phyloP scores from a whole-genome alignment of 2,797 vertebrate species.

The Parauchenoglanis punctatus region DNA sequence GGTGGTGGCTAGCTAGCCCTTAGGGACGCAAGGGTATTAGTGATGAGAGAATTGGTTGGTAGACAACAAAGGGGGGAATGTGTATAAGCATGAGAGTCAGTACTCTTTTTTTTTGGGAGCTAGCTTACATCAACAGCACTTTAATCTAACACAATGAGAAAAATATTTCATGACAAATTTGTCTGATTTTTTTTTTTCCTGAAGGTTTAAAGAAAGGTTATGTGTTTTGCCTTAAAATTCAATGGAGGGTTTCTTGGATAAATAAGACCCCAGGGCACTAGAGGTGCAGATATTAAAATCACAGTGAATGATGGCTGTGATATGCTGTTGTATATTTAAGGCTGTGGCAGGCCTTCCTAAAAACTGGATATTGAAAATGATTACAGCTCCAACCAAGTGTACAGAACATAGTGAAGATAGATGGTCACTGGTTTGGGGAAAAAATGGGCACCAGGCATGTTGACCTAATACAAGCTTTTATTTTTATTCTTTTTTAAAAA shows the following conservation, averaged over 20 bases:
- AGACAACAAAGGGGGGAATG: neutral
- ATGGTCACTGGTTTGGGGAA: neutral
- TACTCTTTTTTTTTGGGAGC: neutral
- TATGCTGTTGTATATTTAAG: constrained; percentile 24
- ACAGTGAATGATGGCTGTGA: constrained; percentile 22
- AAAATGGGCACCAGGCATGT: neutral
- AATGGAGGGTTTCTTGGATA: constrained; percentile 10
- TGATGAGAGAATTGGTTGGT: constrained; percentile 4
- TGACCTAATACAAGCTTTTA: neutral
- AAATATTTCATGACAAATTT: constrained; percentile 12
- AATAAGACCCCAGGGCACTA: constrained; percentile 1
- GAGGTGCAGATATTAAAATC: constrained; percentile 36
- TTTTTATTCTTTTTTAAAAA: neutral
- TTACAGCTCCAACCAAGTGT: neutral
- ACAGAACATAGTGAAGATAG: neutral
- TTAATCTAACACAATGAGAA: neutral
- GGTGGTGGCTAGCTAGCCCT: constrained; percentile 18
- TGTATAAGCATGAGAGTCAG: neutral
- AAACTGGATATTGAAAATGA: neutral
- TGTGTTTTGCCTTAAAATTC: constrained; percentile 28
- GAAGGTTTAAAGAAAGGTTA: constrained; percentile 19
- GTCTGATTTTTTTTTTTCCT: constrained; percentile 1
- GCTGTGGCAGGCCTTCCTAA: neutral
- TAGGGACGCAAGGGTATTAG: constrained; percentile 35
- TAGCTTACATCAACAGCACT: constrained; percentile 4